Evolutionary conservation across 2,113 vertebrate genomes (phyloP), one percentile per base, ranked within the genome.

Genomic region (Syngnathoides biaculeatus): DNA sequence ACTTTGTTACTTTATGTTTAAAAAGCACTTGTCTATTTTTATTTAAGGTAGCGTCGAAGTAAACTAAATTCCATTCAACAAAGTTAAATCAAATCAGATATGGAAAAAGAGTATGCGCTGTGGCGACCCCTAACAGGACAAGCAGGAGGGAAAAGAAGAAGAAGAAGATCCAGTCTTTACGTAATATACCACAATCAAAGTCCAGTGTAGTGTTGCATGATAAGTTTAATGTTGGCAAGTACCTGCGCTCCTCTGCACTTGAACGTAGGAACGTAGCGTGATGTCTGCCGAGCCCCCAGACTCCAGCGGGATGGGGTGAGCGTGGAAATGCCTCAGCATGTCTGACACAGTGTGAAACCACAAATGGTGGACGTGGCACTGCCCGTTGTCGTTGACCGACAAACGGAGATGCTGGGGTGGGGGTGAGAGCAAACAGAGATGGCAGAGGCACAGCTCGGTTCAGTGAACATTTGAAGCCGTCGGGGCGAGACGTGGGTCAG

Each of bases 261-360:
- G 91, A 6, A 98, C 96, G 0, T 96, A 99, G 83, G 94, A 95
- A 84, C 94, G 94, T 1, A 98, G 89, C 11, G 96, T 98, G 91
- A 98, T 98, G 91, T 98, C 95, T 0, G 96, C 96, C 0, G 95
- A 94, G 7, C 96, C 97, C 0, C 97, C 97, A 0, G 96, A 99
- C 85, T 99, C 97, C 13, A 99, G 90, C 0, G 97, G 97, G 74
- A 98, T 99, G 47, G 97, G 97, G 53, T 98, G 96, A 0, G 93
- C 90, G 80, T 99, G 97, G 91, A 99, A 99, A 84, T 98, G 96
- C n/a, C 93, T 90, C 66, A 99, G 81, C 97, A 99, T 98, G 85
- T 98, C 96, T 0, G 95, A 93, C 73, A 99, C 94, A 0, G 94
- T 97, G 92, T 96, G 95, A 88, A 99, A 99, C 96, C 96, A 99